Evolutionary conservation across 2,888 invertebrate species (phyloP).

Genomic region (Phengaris alcon): DNA sequence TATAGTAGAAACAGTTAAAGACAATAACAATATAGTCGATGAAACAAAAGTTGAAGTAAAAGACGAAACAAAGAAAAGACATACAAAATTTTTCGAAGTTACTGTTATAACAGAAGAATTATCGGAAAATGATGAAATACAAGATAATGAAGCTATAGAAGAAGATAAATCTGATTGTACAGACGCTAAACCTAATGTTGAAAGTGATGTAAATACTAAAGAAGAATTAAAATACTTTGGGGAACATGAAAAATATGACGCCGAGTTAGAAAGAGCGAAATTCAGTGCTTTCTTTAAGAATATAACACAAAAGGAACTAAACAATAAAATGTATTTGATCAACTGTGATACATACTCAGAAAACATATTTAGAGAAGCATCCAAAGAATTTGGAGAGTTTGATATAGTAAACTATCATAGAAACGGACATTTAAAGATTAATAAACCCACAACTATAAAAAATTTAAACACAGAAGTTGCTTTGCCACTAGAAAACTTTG

Average conservation of each 20-base stretch:
- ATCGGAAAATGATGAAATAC: constrained; percentile 52
- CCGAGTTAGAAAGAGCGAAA: constrained; percentile 57
- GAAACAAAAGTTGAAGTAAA: constrained; percentile 36
- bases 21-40: constrained; percentile 27
- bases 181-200: constrained; percentile 29
- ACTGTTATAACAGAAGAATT: constrained; percentile 61
- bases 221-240: constrained; percentile 57
- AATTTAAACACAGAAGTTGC: constrained; percentile 57
- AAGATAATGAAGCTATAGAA: constrained; percentile 29
- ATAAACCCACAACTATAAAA: constrained; percentile 52
- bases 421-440: constrained; percentile 60
- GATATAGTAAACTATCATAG: constrained; percentile 63
- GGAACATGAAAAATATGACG: constrained; percentile 60
- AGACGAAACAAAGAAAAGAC: constrained; percentile 39
- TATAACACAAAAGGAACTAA: constrained; percentile 44
- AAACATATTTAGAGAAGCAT: constrained; percentile 57
- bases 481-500: constrained; percentile 37
- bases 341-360: constrained; percentile 68
- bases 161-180: constrained; percentile 26
- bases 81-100: constrained; percentile 52
- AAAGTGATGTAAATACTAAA: constrained; percentile 37
- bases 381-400: constrained; percentile 53
- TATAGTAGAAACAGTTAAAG: neutral
- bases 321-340: constrained; percentile 56
- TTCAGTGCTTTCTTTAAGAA: constrained; percentile 56